Evolutionary conservation across 2,888 invertebrate species (phyloP), one percentile per base, ranked within the genome.

Genomic region (Volucella zonaria): DNA sequence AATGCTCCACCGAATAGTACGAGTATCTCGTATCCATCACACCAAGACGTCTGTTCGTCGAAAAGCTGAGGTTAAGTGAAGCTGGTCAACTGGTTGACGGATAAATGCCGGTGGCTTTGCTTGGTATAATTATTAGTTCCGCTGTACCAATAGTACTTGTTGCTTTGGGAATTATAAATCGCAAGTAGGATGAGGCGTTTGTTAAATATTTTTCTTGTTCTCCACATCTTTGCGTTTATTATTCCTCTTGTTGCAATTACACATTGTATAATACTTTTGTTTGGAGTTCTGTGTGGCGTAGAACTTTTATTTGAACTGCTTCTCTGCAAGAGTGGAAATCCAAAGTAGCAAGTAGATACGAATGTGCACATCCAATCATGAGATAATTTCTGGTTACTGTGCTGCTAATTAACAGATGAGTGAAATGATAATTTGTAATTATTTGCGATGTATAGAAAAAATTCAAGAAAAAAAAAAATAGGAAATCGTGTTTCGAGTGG

Each of bases 41-140:
- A 58, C 56, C 49, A 83, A 79, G 80, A 83, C 71, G 75, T 83
- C 61, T 43, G n/a, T 68, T 75, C 75, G 75, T 80, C 80, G 71
- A 70, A 68, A 71, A 80, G 59, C 75, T 74, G 80, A 80, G 83
- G 83, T 80, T 83, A 80, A 80, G 74, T 83, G 83, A 58, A 79
- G 61, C 75, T 67, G 83, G 83, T 75, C 83, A 83, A 83, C 83
- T 68, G 70, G 52, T 70, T 71, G 79, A 80, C 64, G 64, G 52
- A 68, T 66, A 64, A 73, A 70, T 78, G 68, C 49, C 58, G 75
- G 75, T 70, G 58, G 83, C 66, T 51, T 31, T 68, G 70, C 68
- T 70, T 66, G 59, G 62, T 64, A 75, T 82, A 80, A 79, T 79
- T 80, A 59, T 83, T 70, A 82, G 79, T 79, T 75, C 74, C 79